Evolutionary conservation across 2,113 vertebrate species (phyloP), one percentile per base, ranked within the genome.

Genomic region (Lanius ludovicianus): DNA sequence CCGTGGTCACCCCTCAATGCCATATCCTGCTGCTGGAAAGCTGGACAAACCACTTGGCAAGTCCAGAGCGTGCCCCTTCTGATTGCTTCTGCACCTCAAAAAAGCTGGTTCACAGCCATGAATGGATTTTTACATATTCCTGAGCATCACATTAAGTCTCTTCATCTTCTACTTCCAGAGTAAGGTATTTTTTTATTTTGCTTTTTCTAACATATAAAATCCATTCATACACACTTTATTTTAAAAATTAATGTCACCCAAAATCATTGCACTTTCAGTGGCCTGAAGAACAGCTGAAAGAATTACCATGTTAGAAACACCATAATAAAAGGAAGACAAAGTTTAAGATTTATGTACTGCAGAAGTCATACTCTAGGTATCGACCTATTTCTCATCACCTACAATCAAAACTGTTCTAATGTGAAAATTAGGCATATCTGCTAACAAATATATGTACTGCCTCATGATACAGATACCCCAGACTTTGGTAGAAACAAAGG

Each of bases 391-490:
- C 67, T 53, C 39, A 37, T 30, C 37, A 75, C 18, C 47, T 77
- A 44, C 28, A 76, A 77, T 50, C 46, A 83, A 69, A 90, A 67
- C 33, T 46, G 7, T 57, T 87, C 49, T 57, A 41, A 2, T 10
- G 28, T 65, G 52, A 88, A 85, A 90, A 84, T 19, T 2, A 65
- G 44, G 60, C 30, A 30, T 25, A 79, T 6, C 55, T 90, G 33
- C 46, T 76, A 64, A 71, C 7, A 82, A 79, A 73, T 28, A 15
- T 1, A 59, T 3, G 5, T 33, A 64, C 16, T 60, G 11, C 15
- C 5, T 50, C 69, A 85, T 0, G 0, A 41, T 35, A 13, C 14
- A 76, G n/a, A 82, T 10, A 75, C 13, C 31, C 21, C 7, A 46
- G 49, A 41, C 15, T 78, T 73, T 1, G 0, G 41, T 4, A 87